A percentile compares a stretch with the other conserved stretches of the same genome.
phyloP scores from a whole-genome alignment of 2,113 vertebrate species.

The Percina caprodes region DNA sequence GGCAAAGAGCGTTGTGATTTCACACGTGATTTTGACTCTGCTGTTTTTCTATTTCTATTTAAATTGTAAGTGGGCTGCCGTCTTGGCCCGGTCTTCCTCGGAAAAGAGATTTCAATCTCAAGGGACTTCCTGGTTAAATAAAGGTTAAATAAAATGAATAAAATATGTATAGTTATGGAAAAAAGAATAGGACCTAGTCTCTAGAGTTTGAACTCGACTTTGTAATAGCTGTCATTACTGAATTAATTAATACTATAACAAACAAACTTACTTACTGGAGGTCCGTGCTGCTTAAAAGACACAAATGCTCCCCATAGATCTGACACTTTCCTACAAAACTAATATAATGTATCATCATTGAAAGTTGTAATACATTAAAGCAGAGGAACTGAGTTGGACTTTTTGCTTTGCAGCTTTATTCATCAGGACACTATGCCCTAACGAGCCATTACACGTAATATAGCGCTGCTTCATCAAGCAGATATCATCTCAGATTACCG shows the following conservation, averaged over 20 bases:
- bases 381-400: background rate
- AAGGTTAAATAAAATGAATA: too few species aligned
- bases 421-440: background rate
- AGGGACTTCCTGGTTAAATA: too few species aligned
- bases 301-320: background rate
- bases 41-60: too few species aligned
- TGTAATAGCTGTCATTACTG: background rate
- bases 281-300: background rate
- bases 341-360: background rate
- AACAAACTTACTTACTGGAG: background rate
- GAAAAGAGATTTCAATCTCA: too few species aligned
- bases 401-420: conserved; percentile 1
- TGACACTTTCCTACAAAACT: too few species aligned
- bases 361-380: background rate
- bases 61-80: too few species aligned
- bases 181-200: background rate
- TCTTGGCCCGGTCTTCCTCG: too few species aligned
- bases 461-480: background rate
- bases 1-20: too few species aligned
- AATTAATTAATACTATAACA: background rate
- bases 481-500: background rate
- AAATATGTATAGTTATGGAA: background rate
- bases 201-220: background rate
- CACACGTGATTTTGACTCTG: too few species aligned
- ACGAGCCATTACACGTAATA: background rate